phyloP scores from a whole-genome alignment of 2,113 vertebrate species.

The Pipra filicauda region DNA sequence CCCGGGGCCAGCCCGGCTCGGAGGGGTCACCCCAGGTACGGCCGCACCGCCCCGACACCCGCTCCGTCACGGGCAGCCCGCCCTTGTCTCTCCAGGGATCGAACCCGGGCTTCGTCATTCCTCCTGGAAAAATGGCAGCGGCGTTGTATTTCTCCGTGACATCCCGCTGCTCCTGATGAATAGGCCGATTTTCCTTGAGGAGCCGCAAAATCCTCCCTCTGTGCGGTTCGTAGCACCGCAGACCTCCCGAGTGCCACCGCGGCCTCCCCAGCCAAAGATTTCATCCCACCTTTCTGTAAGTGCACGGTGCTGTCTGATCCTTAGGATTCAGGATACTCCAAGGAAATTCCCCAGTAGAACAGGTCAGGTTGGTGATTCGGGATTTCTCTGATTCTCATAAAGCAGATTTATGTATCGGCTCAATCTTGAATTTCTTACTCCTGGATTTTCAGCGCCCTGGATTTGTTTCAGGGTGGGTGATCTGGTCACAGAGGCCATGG shows the following conservation, averaged over 20 bases:
- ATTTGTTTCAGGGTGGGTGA: neutral
- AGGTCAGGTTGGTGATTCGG: neutral
- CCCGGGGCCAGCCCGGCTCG: neutral
- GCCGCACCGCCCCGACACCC: neutral
- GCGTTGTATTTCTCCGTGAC: neutral
- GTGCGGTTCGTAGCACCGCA: neutral
- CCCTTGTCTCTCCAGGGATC: neutral
- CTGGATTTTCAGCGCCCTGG: fast-evolving
- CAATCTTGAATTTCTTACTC: neutral
- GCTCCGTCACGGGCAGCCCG: neutral
- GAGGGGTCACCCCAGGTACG: neutral
- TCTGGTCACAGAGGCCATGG: neutral
- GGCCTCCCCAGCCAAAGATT: neutral
- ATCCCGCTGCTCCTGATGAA: neutral
- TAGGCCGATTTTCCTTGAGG: neutral
- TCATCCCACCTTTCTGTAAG: neutral
- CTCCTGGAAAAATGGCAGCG: neutral
- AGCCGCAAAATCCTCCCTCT: neutral
- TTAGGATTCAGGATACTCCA: neutral
- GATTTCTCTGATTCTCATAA: neutral
- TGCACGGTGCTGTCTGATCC: neutral
- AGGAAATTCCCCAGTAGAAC: neutral
- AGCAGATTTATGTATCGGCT: neutral
- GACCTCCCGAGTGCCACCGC: neutral
- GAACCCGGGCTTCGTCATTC: neutral